Percentiles rank a stretch among this genome's conserved stretches.
phyloP scores from a whole-genome alignment of 2,113 vertebrate species.

The Gymnocephalus cernua region DNA sequence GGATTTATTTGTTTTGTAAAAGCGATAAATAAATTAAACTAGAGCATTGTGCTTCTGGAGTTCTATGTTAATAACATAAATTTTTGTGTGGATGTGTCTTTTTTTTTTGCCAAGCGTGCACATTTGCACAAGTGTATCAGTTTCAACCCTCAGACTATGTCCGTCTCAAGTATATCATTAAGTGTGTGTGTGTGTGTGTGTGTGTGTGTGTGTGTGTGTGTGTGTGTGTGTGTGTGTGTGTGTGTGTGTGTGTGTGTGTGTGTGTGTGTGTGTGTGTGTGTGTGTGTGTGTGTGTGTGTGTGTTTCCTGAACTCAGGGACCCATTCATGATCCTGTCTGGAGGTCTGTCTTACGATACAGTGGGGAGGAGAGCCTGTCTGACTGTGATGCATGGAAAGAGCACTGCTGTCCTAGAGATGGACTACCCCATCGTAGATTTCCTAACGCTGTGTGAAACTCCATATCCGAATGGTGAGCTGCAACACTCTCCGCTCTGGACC shows the following conservation, averaged over 20 bases:
- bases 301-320: conserved; percentile 69
- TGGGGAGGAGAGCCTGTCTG: conserved; percentile 95
- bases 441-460: conserved; percentile 98
- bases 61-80: too few relatives aligned
- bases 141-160: too few relatives aligned
- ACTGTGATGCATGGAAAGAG: conserved; percentile 99
- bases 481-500: neutral
- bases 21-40: too few relatives aligned
- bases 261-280: conserved; percentile 9
- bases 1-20: too few relatives aligned
- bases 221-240: too few relatives aligned
- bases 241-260: too few relatives aligned
- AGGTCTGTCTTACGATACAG: conserved; percentile 96
- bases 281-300: conserved; percentile 16
- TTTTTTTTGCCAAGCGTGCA: too few relatives aligned
- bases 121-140: too few relatives aligned
- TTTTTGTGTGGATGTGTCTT: too few relatives aligned
- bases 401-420: conserved; percentile 98
- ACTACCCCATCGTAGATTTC: conserved; percentile 98
- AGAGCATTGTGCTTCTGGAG: too few relatives aligned
- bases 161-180: too few relatives aligned
- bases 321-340: conserved; percentile 97
- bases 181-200: neutral
- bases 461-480: conserved; percentile 92
- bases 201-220: too few relatives aligned